phyloP scores from a whole-genome alignment of 2,888 invertebrate genomes.

The Amblyjoppa fuscipennis region DNA sequence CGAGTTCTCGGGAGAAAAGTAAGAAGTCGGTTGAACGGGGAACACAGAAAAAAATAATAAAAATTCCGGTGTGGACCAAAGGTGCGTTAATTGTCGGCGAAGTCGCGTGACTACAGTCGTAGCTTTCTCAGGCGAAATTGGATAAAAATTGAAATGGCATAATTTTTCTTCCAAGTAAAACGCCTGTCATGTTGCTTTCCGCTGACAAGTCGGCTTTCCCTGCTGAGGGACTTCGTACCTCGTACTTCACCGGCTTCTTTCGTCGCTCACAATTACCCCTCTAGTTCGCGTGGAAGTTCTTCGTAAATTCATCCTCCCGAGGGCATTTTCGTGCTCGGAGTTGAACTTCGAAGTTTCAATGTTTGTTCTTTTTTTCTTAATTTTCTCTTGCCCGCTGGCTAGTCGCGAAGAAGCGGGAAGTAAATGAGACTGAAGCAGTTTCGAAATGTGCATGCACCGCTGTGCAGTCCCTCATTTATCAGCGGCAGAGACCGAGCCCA shows the following conservation, averaged over 20 bases:
- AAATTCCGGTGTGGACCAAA: constrained; percentile 4
- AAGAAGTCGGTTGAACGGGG: neutral
- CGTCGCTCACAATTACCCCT: constrained; percentile 1
- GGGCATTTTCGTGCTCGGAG: constrained; percentile 19
- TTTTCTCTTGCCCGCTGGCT: neutral
- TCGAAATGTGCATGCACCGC: constrained; percentile 24
- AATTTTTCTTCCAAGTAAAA: neutral
- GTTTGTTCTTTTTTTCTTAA: neutral
- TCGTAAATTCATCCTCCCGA: constrained; percentile 20
- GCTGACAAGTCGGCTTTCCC: neutral
- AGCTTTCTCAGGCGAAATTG: constrained; percentile 23
- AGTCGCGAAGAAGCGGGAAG: constrained; percentile 3
- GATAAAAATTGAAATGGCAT: neutral
- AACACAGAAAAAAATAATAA: neutral
- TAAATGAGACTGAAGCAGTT: constrained; percentile 43
- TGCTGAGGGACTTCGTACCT: neutral
- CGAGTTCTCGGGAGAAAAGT: neutral
- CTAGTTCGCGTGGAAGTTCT: neutral
- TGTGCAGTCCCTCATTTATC: constrained; percentile 47
- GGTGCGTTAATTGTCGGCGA: constrained; percentile 24
- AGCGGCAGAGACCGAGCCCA: constrained; percentile 60
- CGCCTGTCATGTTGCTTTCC: neutral
- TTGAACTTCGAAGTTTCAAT: constrained; percentile 23
- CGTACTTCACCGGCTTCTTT: neutral
- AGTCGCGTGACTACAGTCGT: constrained; percentile 12